Percentiles rank a stretch among this genome's conserved stretches.
phyloP scores from a whole-genome alignment of 2,888 invertebrate genomes.

The Phalangium opilio region DNA sequence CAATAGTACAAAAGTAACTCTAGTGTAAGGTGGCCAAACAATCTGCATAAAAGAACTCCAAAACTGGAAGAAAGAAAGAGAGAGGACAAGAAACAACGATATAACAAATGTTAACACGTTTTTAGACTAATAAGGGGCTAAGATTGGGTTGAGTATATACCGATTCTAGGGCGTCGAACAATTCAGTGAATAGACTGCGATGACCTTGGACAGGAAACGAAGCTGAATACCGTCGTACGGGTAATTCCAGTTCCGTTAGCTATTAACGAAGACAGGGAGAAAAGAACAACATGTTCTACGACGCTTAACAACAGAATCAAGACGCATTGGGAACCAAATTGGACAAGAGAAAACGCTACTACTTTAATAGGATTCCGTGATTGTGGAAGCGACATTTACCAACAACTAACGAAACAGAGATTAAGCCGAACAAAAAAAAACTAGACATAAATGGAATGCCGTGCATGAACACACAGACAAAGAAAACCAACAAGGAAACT shows the following conservation, averaged over 20 bases:
- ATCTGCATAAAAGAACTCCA: slow-evolving; percentile 52
- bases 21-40: slow-evolving; percentile 46
- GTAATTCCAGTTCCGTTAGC: slow-evolving; percentile 51
- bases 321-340: neutral
- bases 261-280: slow-evolving; percentile 25
- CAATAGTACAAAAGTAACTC: slow-evolving; percentile 45
- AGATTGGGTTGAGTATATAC: too few relatives aligned
- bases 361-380: too few relatives aligned
- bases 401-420: too few relatives aligned
- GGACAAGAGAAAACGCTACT: too few relatives aligned
- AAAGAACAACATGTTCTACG: neutral
- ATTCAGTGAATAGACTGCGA: slow-evolving; percentile 35
- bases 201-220: too few relatives aligned
- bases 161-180: slow-evolving; percentile 36
- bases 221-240: slow-evolving; percentile 31
- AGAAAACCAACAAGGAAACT: neutral
- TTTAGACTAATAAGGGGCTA: too few relatives aligned
- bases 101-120: too few relatives aligned
- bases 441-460: too few relatives aligned
- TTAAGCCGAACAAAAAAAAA: too few relatives aligned
- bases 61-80: slow-evolving; percentile 40
- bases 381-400: too few relatives aligned
- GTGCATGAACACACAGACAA: neutral
- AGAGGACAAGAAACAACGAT: too few relatives aligned
- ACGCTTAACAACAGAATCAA: neutral